Base-by-base conservation (phyloP, 2,888 invertebrate genomes). In the Dynastes maya region DNA sequence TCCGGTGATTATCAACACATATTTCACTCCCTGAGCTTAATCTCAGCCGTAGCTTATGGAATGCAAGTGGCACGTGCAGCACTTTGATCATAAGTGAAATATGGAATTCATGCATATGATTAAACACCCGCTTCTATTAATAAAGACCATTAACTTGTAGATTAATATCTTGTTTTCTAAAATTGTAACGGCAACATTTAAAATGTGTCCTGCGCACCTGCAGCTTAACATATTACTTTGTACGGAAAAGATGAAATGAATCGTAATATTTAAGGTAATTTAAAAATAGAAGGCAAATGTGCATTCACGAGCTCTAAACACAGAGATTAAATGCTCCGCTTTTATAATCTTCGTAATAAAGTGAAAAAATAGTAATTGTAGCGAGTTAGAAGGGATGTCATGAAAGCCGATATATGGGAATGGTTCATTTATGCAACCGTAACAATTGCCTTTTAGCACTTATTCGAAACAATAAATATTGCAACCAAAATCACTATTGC, bases 191-290 rank as follows among this genome's bases (percentile, higher is more conserved):
- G 79, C 78, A 65, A 78, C 80, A 80, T 79, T 79, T 78, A 68
- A 79, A 72, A 79, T 70, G 76, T 61, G 76, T 80, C 80, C 72
- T 71, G 76, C 51, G 77, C 80, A 80, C 80, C 80, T 80, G 80
- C 80, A 79, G 11, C 49, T 70, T 76, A 68, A 68, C 79, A 70
- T 76, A 70, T 79, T 79, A 70, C 71, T 51, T 32, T 45, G 37
- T 71, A 37, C 37, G 4, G 53, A 64, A 51, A 51, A 51, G 45
- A 77, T 77, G 77, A n/a, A 45, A 16, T 72, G 72, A 72, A 72
- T 72, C 72, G 58, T 58, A 71, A 71, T 53, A 55, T 71, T 71
- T 71, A 71, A 55, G 37, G 16, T 40, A 71, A 71, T 22, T 55
- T 55, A 61, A 74, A 61, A 74, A 74, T 74, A 74, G 72, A 71